A percentile compares a stretch with the other conserved stretches of the same genome.
These are phyloP conservation scores for Epinephelus coioides DNA, from an alignment of 2,797 vertebrate genomes.

Conservation along the genomic window DNA sequence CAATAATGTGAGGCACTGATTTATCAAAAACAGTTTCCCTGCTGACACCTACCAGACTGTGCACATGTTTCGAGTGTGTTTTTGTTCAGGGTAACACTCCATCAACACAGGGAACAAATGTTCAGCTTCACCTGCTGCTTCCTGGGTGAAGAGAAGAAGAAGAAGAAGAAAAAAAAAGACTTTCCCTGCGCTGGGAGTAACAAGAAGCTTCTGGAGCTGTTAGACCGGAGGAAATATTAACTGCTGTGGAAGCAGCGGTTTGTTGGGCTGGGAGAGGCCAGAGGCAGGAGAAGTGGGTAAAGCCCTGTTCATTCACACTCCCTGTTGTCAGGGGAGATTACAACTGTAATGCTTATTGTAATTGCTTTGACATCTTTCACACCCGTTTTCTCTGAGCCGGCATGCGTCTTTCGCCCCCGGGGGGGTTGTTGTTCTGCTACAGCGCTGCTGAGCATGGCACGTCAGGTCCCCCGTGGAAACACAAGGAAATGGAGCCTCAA, in stretches of 20 bases:
- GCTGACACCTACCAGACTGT: not conserved
- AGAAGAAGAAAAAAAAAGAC: no score
- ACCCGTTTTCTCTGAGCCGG: constrained; percentile 62
- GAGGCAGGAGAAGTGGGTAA: constrained; percentile 57
- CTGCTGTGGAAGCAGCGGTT: constrained; percentile 49
- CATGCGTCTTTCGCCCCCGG: constrained; percentile 26
- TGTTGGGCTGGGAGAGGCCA: constrained; percentile 63
- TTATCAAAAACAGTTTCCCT: not conserved
- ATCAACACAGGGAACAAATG: not conserved
- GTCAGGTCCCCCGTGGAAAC: constrained; percentile 48
- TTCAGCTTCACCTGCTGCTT: constrained; percentile 29
- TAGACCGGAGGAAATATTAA: constrained; percentile 31
- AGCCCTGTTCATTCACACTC: constrained; percentile 71
- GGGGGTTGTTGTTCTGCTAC: constrained; percentile 57
- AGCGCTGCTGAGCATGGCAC: constrained; percentile 41
- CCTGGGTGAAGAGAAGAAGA: constrained; percentile 3
- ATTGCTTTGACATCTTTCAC: constrained; percentile 84
- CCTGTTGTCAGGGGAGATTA: constrained; percentile 75
- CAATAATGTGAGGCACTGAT: no score
- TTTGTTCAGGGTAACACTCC: not conserved
- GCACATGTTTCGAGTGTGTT: not conserved
- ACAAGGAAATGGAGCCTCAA: constrained; percentile 47
- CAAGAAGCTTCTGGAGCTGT: constrained; percentile 21
- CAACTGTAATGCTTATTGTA: constrained; percentile 79
- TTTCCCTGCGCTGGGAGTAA: constrained; percentile 11